These are phyloP conservation scores for Elegia similella DNA, from an alignment of 2,888 invertebrate species.

Conservation along the genomic window DNA sequence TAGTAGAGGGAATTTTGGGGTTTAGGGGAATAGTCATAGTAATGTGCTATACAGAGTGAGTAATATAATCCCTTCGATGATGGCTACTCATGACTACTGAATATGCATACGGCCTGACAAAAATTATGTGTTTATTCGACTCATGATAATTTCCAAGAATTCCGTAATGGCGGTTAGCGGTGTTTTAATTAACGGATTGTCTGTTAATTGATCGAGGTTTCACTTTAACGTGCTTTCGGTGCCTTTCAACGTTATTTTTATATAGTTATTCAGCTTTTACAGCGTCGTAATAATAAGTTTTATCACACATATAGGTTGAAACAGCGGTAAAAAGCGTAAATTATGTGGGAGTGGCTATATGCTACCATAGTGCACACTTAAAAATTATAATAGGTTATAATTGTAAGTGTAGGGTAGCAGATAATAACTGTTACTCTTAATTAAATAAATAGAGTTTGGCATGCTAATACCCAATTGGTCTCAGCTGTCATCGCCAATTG, in stretches of 20 bases:
- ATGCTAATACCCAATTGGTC: too few relatives aligned
- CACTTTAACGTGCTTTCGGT: neutral
- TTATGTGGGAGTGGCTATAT: neutral
- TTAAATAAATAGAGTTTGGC: neutral
- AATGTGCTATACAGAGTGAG: neutral
- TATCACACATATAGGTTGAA: neutral
- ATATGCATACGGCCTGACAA: neutral
- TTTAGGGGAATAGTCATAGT: neutral
- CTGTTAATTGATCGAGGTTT: constrained; percentile 9
- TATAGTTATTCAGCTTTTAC: neutral
- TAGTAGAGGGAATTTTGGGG: too few relatives aligned
- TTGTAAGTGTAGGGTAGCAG: neutral
- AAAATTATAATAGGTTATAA: neutral
- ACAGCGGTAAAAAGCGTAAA: neutral
- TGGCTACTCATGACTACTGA: neutral
- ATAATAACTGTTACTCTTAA: neutral
- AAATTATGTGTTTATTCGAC: constrained; percentile 13
- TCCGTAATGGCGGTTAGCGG: constrained; percentile 3
- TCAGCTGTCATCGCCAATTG: too few relatives aligned
- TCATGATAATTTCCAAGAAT: constrained; percentile 1
- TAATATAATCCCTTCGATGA: neutral
- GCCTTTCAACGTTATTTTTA: constrained; percentile 8
- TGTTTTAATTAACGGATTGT: constrained; percentile 3
- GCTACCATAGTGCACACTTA: neutral
- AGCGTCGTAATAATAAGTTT: neutral